Base-by-base conservation (phyloP, 2,888 invertebrate genomes). In the Orchesellides sinensis region DNA sequence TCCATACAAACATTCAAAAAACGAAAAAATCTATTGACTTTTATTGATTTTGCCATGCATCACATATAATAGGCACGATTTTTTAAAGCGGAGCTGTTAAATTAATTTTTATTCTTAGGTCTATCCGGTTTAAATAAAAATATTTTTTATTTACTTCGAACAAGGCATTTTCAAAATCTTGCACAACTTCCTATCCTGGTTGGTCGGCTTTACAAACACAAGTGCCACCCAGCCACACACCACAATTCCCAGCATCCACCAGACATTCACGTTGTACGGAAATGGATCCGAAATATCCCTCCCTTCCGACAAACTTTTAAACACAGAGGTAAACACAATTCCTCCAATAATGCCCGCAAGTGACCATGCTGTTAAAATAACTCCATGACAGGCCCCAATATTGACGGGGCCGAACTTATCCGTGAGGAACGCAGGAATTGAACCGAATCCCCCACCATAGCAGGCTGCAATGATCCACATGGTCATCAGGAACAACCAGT, bases 201-300 rank as follows among this genome's bases (percentile, higher is more conserved):
- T 32, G 12, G 86, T 86, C 0, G 84, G 84, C 14, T 56, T 70
- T 1, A 87, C 83, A 65, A 85, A 86, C 12, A 84, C 19, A 14
- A 84, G 47, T 6, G 81, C 45, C 0, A 75, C n/a, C 83, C 83
- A 84, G 2, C 87, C 87, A 49, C 81, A 35, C 1, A 75, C 25
- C 17, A 87, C 86, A 14, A 87, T 49, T 5, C 32, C 74, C 10
- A 83, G 72, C 54, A 86, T 84, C 87, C 87, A 87, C 80, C 83
- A 86, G 4, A 77, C 80, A 70, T 87, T 87, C 3, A 87, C 80
- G 83, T 85, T 83, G 45, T 87, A 87, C 0, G 86, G 84, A 70
- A 73, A 81, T 0, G 86, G 73, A 45, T 77, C 68, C 6, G 25
- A 35, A 21, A 17, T 47, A 3, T 3, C 12, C 25, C 29, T 27